Evolutionary conservation across 2,888 invertebrate species (phyloP), one percentile per base, ranked within the genome.

Genomic region (Pseudococcus longispinus): DNA sequence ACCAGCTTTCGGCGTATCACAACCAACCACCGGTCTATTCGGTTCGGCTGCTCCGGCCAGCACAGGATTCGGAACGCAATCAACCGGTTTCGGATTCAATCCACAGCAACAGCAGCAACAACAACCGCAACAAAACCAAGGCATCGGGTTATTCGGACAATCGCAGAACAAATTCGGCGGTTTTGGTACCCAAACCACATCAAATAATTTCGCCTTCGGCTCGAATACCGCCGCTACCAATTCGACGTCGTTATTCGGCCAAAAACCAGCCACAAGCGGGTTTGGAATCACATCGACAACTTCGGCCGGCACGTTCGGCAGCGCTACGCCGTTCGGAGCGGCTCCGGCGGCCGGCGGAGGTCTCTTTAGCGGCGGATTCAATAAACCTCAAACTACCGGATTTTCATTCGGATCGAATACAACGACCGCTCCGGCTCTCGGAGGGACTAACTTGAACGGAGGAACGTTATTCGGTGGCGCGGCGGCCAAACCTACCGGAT

Each of bases 201-300:
- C 87, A 89, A 26, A 1, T 15, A 90, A 88, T 89, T 89, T 90
- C 70, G 88, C 90, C 0, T 93, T 93, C 90, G 92, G 92, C 26
- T 90, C 90, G 55, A 92, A 92, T 87, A 91, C 92, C 0, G 89
- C 89, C 15, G 89, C 89, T 26, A 89, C 89, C 51, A 90, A 91
- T 8, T 89, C 89, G 11, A 88, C 88, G n/a, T 88, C 89, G 20
- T 83, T 89, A 60, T 91, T 91, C 88, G 90, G 90, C 32, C 87
- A 89, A 88, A 91, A 92, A 89, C 92, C 91, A 77, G 90, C 91
- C 2, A 92, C 92, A 8, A 92, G 93, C 0, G 91, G 92, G 0
- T 94, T 94, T 90, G 93, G 94, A 15, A 91, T 91, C 0, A 77
- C 88, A 6, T 70, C 88, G 6, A 88, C 88, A 15, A 87, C 87